Evolutionary conservation across 2,797 vertebrate genomes (phyloP), one percentile per base, ranked within the genome.

Genomic region (Eutrigla gurnardus): DNA sequence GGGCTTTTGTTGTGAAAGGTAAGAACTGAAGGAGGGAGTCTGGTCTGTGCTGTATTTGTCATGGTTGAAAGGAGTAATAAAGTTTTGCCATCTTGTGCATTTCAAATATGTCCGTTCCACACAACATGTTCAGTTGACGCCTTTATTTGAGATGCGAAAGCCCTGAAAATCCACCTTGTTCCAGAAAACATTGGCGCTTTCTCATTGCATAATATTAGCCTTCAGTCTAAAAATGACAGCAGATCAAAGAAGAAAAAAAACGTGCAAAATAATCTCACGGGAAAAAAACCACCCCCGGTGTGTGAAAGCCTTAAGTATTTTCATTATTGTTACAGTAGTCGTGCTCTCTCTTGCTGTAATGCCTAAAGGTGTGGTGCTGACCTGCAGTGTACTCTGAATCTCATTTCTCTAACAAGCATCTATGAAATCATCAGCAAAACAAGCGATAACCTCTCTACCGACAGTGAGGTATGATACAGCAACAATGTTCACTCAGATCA

Each of bases 321-420:
- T 66, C 9, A 70, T 54, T 57, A 35, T 11, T 55, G 7, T 64
- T 64, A 45, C 6, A n/a, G 14, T 69, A 46, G 57, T 15, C 55
- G 11, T 37, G 54, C 32, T 40, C 33, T 42, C 25, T 77, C 64
- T 39, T 63, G 46, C 65, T 33, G 55, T 32, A 49, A 37, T n/a
- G 32, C 36, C 32, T 52, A 46, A 68, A 59, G 46, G 37, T 40
- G 36, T 17, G 43, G n/a, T n/a, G 35, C 59, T 70, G 72, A 83
- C 62, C 64, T 35, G 65, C 70, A 12, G 72, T 33, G 55, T 53
- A 75, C 42, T 63, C 35, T 35, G 53, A 45, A 61, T 60, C 50
- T 59, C 15, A 46, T 77, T 71, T 54, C 47, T 77, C 60, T 63
- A 85, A 78, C 52, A 76, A 78, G 65, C 55, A 32, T 52, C 77